Percentiles rank a stretch among this genome's conserved stretches.
phyloP scores from a whole-genome alignment of 2,113 vertebrate genomes.

The Pterocles orientalis region DNA sequence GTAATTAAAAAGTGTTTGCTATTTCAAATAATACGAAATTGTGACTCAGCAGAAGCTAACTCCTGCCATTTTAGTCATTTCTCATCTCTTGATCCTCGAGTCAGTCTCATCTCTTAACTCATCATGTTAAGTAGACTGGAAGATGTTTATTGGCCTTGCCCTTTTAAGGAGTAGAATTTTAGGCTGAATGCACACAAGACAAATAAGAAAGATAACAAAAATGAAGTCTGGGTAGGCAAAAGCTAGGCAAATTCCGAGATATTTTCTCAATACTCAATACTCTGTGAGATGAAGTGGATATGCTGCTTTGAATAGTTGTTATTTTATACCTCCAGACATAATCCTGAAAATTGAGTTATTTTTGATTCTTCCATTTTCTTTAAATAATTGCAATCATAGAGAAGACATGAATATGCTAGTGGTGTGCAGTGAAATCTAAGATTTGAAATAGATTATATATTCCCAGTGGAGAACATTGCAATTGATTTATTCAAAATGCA shows the following conservation, averaged over 20 bases:
- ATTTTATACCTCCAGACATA: neutral
- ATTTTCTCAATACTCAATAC: neutral
- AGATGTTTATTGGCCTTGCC: neutral
- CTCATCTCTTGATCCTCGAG: neutral
- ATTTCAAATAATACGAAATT: neutral
- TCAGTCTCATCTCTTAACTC: neutral
- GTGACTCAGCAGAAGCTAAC: neutral
- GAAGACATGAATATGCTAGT: neutral
- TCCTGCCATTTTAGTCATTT: neutral
- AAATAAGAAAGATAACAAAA: neutral
- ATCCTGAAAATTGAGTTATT: neutral
- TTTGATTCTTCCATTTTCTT: slow-evolving; percentile 8
- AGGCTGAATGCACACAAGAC: neutral
- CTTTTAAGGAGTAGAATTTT: neutral
- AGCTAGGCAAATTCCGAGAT: neutral
- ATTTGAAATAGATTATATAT: neutral
- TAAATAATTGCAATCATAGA: neutral
- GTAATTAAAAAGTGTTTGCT: rapidly evolving
- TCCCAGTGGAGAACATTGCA: neutral
- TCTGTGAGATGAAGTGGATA: neutral
- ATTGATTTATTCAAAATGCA: slow-evolving; percentile 33
- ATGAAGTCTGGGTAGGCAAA: neutral
- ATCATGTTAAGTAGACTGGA: neutral
- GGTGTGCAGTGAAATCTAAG: neutral
- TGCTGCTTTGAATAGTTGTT: neutral